These are phyloP conservation scores for Choreutis nemorana DNA, from an alignment of 2,888 invertebrate species.

Conservation along the genomic window DNA sequence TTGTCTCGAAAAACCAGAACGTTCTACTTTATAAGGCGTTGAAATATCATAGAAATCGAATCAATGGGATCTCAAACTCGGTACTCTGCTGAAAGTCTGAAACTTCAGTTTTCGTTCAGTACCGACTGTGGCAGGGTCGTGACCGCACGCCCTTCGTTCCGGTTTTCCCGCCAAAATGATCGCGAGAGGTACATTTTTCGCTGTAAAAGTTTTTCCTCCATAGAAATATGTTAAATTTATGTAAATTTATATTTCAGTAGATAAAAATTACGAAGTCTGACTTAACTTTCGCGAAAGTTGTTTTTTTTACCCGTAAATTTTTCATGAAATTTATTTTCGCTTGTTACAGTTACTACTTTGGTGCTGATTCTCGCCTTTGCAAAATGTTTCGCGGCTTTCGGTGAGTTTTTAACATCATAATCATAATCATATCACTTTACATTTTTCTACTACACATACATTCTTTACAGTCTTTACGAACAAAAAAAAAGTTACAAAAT, in stretches of 20 bases:
- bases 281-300: not conserved
- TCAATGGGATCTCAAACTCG: no score
- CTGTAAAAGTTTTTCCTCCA: no score
- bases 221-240: not conserved
- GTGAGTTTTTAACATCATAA: no score
- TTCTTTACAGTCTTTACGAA: no score
- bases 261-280: not conserved
- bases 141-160: slow-evolving; percentile 25
- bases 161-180: slow-evolving; percentile 42
- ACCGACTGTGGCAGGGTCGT: slow-evolving; percentile 20
- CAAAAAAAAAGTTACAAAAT: no score
- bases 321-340: slow-evolving; percentile 9
- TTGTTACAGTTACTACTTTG: slow-evolving; percentile 46
- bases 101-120: slow-evolving; percentile 22
- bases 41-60: no score
- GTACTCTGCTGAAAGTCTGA: no score
- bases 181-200: slow-evolving; percentile 45
- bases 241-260: not conserved
- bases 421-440: no score
- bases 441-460: no score
- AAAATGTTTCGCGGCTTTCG: slow-evolving; percentile 36
- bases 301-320: slow-evolving; percentile 7
- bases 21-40: no score
- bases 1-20: no score
- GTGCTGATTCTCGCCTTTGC: slow-evolving; percentile 40